These are phyloP conservation scores for Pterocles burchelli DNA, from an alignment of 2,113 vertebrate genomes.

Conservation along the genomic window DNA sequence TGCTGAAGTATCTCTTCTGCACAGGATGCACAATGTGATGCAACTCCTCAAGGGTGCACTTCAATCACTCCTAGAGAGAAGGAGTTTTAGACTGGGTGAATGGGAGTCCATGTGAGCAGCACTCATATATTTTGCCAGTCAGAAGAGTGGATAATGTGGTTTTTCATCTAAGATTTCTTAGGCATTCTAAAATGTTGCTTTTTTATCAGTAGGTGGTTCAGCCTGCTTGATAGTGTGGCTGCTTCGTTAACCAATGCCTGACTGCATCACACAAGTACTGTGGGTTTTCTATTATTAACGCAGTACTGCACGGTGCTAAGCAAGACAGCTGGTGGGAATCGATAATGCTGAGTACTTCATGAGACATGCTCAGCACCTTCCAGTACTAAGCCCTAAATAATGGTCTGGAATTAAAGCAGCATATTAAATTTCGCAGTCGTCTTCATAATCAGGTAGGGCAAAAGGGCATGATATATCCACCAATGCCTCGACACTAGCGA, in stretches of 20 bases:
- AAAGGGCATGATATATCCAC: not conserved
- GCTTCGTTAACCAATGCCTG: not conserved
- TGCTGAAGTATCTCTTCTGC: not conserved
- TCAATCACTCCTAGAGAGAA: not conserved
- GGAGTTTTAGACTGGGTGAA: not conserved
- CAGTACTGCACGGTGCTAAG: rapidly evolving
- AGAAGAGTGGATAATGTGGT: not conserved
- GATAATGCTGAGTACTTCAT: not conserved
- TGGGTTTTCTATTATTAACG: not conserved
- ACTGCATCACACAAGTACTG: not conserved
- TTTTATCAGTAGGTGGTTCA: not conserved
- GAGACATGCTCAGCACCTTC: not conserved
- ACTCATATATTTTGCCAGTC: not conserved
- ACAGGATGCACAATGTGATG: not conserved
- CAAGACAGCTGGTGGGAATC: not conserved
- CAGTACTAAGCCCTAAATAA: not conserved
- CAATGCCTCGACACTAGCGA: not conserved
- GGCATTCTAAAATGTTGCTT: not conserved
- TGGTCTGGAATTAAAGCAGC: not conserved
- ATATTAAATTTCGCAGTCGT: slow-evolving; percentile 23
- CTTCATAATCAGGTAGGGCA: slow-evolving; percentile 1
- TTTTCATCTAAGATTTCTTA: not conserved
- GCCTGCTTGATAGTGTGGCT: not conserved
- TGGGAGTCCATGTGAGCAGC: not conserved
- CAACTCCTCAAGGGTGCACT: not conserved